Base-by-base conservation (phyloP, 2,888 invertebrate genomes). In the Tachina grossa region DNA sequence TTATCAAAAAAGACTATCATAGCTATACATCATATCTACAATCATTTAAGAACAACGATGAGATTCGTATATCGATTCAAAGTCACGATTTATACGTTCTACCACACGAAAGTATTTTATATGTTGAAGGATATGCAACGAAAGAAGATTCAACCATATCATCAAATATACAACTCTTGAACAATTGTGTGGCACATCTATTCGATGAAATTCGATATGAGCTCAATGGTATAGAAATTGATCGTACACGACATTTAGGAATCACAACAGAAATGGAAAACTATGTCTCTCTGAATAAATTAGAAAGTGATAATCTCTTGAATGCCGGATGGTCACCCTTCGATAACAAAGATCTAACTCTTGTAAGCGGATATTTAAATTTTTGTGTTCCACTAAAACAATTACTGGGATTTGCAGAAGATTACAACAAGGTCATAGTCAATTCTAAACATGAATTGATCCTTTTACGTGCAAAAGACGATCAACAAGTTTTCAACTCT, bases 361-460 rank as follows among this genome's bases (percentile, higher is more conserved):
- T 11, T 79, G 59, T 90, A 90, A 80, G 88, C 9, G 84, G 76
- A 1, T 55, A 78, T 63, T 85, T 87, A 10, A 83, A 90, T 87
- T 88, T 90, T 80, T 89, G 84, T 72, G 85, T 92, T 43, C 90
- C 91, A 16, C 86, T 92, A 43, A 89, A 89, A 77, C 87, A 87
- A 75, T 47, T 92, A 16, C 77, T 92, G 16, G 91, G 91, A 6
- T 92, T 91, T 87, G 89, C 89, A 55, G 55, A 55, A 55, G 19
- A 55, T 55, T 19, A 19, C n/a, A 89, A 89, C 51, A 91, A 90
- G 88, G 89, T 92, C 68, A 87, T 92, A 72, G 85, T 92, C 1
- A 92, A 92, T 87, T 89, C 89, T 79, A 90, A 90, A 88, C 92
- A 92, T 89, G 92, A 92, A 63, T 68, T 88, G 10, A 87, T 87